Percentiles rank a stretch among this genome's conserved stretches.
These are phyloP conservation scores for Yasuhikotakia modesta DNA, from an alignment of 2,797 vertebrate species.

Conservation along the genomic window DNA sequence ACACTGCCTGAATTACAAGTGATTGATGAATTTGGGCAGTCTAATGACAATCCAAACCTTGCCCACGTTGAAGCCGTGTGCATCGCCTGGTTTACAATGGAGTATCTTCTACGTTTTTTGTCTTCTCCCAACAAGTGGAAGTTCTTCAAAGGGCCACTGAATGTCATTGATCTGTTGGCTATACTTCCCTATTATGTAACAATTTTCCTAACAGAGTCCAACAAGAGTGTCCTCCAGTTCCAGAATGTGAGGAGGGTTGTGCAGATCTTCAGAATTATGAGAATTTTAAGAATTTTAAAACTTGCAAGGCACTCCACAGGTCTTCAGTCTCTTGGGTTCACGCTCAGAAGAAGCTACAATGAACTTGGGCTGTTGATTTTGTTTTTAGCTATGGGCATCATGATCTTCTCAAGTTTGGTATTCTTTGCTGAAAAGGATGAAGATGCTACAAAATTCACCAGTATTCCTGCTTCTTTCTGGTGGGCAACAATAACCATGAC, in stretches of 20 bases:
- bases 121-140: conserved; percentile 97
- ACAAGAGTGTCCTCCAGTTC: conserved; percentile 96
- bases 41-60: conserved; percentile 92
- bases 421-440: conserved; percentile 99
- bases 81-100: conserved; percentile 99
- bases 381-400: conserved; percentile 99
- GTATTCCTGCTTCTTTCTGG: conserved; percentile 98
- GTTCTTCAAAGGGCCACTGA: conserved; percentile 96
- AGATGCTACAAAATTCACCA: conserved; percentile 96
- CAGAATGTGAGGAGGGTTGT: conserved; percentile 97
- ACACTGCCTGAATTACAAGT: conserved; percentile 96
- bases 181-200: conserved; percentile 97
- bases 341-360: conserved; percentile 93
- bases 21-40: conserved; percentile 92
- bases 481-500: conserved; percentile 99
- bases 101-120: conserved; percentile 93
- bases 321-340: conserved; percentile 96
- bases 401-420: conserved; percentile 99
- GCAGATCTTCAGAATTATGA: conserved; percentile 98
- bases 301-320: conserved; percentile 96
- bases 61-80: conserved; percentile 97
- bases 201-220: conserved; percentile 96
- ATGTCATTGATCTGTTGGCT: conserved; percentile 95
- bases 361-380: conserved; percentile 93
- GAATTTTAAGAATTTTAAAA: conserved; percentile 96